These are phyloP conservation scores for Aporophyla lueneburgensis DNA, from an alignment of 2,888 invertebrate species.

Conservation along the genomic window DNA sequence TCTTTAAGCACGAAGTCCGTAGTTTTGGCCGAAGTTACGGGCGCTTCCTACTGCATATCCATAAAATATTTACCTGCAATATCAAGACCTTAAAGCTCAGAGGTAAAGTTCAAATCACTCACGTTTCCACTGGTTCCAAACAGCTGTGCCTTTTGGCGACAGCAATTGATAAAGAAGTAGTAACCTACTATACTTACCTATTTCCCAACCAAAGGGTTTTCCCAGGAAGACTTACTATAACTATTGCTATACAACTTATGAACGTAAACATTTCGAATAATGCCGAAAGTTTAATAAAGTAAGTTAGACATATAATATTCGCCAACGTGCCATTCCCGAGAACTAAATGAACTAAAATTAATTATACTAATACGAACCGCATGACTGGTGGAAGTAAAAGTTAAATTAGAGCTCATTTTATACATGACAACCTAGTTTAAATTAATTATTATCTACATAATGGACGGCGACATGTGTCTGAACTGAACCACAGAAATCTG, in stretches of 20 bases:
- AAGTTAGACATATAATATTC: constrained; percentile 44
- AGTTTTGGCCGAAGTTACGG: too few species aligned
- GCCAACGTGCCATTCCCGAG: constrained; percentile 30
- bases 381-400: constrained; percentile 42
- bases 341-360: constrained; percentile 58
- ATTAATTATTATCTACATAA: constrained; percentile 44
- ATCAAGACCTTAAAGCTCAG: too few species aligned
- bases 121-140: background rate
- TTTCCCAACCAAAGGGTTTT: background rate
- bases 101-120: too few species aligned
- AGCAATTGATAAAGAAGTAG: background rate
- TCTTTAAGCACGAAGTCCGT: too few species aligned
- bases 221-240: background rate
- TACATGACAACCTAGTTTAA: constrained; percentile 46
- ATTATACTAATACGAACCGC: constrained; percentile 52
- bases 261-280: constrained; percentile 6
- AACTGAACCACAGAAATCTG: constrained; percentile 1
- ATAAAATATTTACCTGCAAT: background rate
- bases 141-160: background rate
- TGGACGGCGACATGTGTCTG: constrained; percentile 9
- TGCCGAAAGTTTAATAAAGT: constrained; percentile 30
- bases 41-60: background rate
- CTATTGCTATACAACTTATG: background rate
- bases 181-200: background rate
- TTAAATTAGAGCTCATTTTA: constrained; percentile 50